phyloP scores from a whole-genome alignment of 2,888 invertebrate genomes.

The Polyommatus icarus region DNA sequence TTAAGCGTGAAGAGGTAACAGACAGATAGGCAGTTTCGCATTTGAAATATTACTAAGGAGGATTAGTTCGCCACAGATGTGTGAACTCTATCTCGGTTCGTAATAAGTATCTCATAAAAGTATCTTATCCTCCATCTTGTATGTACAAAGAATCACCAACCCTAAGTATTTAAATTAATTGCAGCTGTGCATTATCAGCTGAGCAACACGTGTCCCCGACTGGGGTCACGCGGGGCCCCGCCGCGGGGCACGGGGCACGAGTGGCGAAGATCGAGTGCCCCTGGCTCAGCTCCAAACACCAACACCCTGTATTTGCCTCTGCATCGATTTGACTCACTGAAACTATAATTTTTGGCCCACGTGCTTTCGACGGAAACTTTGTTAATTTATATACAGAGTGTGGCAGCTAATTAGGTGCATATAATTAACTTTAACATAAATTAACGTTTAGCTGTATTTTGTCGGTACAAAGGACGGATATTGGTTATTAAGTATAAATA shows the following conservation, averaged over 20 bases:
- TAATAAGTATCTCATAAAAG: too few species aligned
- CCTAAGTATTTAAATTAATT: conserved; percentile 30
- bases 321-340: conserved; percentile 70
- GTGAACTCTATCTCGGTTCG: too few species aligned
- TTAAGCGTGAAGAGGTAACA: too few species aligned
- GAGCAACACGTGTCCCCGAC: conserved; percentile 37
- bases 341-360: conserved; percentile 49
- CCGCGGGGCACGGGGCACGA: conserved; percentile 39
- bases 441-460: conserved; percentile 11
- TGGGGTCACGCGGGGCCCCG: conserved; percentile 38
- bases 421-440: conserved; percentile 4
- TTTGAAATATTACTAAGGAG: too few species aligned
- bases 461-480: neutral
- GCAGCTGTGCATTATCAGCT: conserved; percentile 34
- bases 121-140: neutral
- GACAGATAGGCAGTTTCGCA: too few species aligned
- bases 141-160: neutral
- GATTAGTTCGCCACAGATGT: too few species aligned
- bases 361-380: conserved; percentile 40
- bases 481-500: neutral
- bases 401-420: conserved; percentile 18
- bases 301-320: conserved; percentile 56
- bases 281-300: conserved; percentile 67
- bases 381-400: conserved; percentile 32
- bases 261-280: conserved; percentile 55